Evolutionary conservation across 2,113 vertebrate genomes (phyloP).

Genomic region (Nycticorax nycticorax): DNA sequence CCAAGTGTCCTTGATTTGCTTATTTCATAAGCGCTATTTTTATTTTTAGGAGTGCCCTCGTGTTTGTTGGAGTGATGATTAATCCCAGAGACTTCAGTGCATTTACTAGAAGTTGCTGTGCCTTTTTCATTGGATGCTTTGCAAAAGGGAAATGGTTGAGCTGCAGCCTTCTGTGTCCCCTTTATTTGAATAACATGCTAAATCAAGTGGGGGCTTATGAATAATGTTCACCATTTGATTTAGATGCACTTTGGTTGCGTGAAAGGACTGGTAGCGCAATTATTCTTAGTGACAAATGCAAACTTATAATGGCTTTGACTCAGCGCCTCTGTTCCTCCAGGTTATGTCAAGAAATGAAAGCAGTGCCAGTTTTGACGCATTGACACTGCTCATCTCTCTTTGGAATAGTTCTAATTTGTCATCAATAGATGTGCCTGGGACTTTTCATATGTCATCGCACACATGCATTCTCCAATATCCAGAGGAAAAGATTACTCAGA

Average conservation of each 20-base stretch:
- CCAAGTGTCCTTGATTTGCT: not conserved
- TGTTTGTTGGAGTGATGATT: not conserved
- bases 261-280: not conserved
- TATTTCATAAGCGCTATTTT: not conserved
- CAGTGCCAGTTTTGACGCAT: not conserved
- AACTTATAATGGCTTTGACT: slow-evolving; percentile 42
- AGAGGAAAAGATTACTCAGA: slow-evolving; percentile 3
- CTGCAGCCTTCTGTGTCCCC: not conserved
- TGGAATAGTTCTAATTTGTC: not conserved
- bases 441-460: not conserved
- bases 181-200: slow-evolving; percentile 52
- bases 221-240: not conserved
- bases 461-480: not conserved
- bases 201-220: slow-evolving; percentile 22
- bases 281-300: slow-evolving; percentile 61
- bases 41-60: not conserved
- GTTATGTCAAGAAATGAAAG: not conserved
- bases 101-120: not conserved
- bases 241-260: not conserved
- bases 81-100: not conserved
- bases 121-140: not conserved
- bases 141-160: not conserved
- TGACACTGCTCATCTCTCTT: not conserved
- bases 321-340: not conserved
- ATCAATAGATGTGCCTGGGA: not conserved